A percentile compares a stretch with the other conserved stretches of the same genome.
These are phyloP conservation scores for Ceratosolen solmsi DNA, from an alignment of 1,140 invertebrate species.

Conservation along the genomic window DNA sequence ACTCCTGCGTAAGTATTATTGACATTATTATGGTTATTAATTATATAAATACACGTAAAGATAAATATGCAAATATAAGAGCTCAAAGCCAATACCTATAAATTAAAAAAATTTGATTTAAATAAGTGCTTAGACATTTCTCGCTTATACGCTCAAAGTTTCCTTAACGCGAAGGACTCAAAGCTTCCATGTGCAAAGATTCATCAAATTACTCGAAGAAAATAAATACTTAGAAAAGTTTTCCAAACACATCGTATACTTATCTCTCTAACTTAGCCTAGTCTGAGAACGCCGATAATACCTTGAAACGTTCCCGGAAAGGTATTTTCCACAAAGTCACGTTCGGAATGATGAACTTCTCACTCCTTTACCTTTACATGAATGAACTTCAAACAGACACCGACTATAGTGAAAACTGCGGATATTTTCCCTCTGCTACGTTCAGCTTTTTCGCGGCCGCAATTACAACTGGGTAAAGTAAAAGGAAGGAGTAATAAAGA, in stretches of 20 bases:
- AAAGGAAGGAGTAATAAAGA: conserved; percentile 1
- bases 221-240: conserved; percentile 13
- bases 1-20: too few species aligned
- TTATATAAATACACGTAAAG: background rate
- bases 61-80: background rate
- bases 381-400: conserved; percentile 10
- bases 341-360: conserved; percentile 31
- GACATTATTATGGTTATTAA: too few species aligned
- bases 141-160: background rate
- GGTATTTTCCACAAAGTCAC: conserved; percentile 37
- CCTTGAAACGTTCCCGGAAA: background rate
- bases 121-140: background rate
- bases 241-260: background rate
- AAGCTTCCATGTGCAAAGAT: background rate
- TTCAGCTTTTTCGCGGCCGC: background rate
- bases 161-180: background rate
- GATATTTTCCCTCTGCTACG: background rate
- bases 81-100: background rate
- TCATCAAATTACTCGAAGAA: conserved; percentile 30
- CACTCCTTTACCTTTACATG: background rate
- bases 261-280: conserved; percentile 21
- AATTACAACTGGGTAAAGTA: background rate
- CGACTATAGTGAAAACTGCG: too few species aligned
- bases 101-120: background rate
- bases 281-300: conserved; percentile 2